Evolutionary conservation across 2,113 vertebrate genomes (phyloP).

Genomic region (Rhabdornis inornatus): DNA sequence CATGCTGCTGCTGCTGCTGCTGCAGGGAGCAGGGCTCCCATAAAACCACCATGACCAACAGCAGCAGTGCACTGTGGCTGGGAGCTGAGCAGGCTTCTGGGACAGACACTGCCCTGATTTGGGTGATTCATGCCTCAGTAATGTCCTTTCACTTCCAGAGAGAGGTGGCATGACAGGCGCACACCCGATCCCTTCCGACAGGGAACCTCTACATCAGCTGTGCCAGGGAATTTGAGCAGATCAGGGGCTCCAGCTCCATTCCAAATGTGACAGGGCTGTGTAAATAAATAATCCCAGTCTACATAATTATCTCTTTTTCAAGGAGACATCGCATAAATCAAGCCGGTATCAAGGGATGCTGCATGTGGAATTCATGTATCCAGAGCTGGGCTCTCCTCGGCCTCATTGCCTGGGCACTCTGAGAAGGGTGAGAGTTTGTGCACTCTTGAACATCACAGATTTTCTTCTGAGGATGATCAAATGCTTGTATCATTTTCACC

Average conservation of each 20-base stretch:
- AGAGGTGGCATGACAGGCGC: background rate
- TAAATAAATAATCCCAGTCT: constrained; percentile 38
- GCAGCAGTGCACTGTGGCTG: background rate
- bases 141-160: constrained; percentile 38
- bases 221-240: background rate
- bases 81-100: background rate
- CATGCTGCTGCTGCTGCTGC: background rate
- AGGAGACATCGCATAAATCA: background rate
- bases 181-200: background rate
- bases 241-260: background rate
- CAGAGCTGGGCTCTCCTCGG: background rate
- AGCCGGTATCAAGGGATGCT: background rate
- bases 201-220: constrained; percentile 4
- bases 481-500: background rate
- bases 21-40: background rate
- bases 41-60: background rate
- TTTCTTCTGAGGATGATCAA: constrained; percentile 2
- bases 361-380: background rate
- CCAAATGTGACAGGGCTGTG: background rate
- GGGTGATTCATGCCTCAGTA: constrained; percentile 19
- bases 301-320: background rate
- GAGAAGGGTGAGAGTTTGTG: background rate
- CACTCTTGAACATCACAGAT: background rate
- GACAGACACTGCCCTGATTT: background rate
- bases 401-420: rapidly evolving